Evolutionary conservation across 2,797 vertebrate species (phyloP).

Genomic region (Amphiprion clarkii): DNA sequence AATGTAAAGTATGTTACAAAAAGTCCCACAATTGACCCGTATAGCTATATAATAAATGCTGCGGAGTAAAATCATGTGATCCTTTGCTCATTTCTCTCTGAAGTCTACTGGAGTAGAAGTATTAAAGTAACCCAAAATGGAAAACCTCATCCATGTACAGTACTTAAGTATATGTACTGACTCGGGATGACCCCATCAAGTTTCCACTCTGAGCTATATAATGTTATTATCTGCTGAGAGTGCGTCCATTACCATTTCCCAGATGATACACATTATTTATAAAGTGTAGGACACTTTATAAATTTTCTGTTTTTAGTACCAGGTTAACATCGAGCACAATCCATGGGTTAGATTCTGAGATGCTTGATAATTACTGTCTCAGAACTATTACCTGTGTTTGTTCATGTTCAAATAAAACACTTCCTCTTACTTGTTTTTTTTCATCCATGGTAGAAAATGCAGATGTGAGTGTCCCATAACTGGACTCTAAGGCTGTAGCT

Average conservation of each 20-base stretch:
- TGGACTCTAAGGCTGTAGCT: conserved; percentile 2
- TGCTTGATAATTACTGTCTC: not conserved
- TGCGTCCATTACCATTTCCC: no score
- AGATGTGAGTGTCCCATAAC: conserved; percentile 24
- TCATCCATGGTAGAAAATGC: not conserved
- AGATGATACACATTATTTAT: no score
- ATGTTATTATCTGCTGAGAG: no score
- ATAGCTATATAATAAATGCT: no score
- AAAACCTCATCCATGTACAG: not conserved
- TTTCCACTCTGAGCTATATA: no score
- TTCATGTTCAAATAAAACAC: conserved; percentile 15
- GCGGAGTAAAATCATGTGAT: not conserved
- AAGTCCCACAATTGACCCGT: no score
- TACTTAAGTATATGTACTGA: not conserved
- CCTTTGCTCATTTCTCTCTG: not conserved
- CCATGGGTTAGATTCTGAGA: not conserved
- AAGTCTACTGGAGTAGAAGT: not conserved
- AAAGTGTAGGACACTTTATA: not conserved
- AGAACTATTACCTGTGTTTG: conserved; percentile 6
- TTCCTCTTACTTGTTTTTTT: not conserved
- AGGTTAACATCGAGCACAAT: not conserved
- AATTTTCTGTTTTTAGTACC: not conserved
- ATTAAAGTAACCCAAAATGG: not conserved
- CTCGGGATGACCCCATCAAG: no score
- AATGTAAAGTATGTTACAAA: no score